Evolutionary conservation across 2,888 invertebrate species (phyloP), one percentile per base, ranked within the genome.

Genomic region (Biston stratarius): DNA sequence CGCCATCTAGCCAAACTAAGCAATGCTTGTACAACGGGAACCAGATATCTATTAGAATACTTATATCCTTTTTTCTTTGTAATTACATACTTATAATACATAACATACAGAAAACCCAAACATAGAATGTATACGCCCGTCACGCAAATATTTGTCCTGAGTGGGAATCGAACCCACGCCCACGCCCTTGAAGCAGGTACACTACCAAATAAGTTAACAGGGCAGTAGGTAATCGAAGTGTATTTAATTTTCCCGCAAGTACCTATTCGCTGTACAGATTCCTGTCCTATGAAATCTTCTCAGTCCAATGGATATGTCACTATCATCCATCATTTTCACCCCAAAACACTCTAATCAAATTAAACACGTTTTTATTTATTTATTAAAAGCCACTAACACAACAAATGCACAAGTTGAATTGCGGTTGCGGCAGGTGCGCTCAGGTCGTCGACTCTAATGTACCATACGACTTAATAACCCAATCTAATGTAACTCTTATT

Each of bases 371-470:
- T 67, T 69, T 67, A 2, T 67, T 68, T 61, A 55, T 57, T 57
- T 62, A 66, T 69, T 64, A 69, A 71, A 71, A 67, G 58, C 53
- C 52, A 58, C 74, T 78, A 76, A 79, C 77, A 79, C 77, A 79
- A 80, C 79, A 77, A 83, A 83, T 79, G 74, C 82, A 80, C 79
- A 68, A 60, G 83, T 83, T 65, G 83, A 78, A 84, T 84, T 86
- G 87, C 80, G 85, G 87, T 85, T 78, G 72, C 74, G 81, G 84
- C 88, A 88, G 88, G 88, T 88, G 88, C 80, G 79, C 76, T 48
- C 82, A 83, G 88, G 88, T 88, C 88, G 86, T 83, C 88, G 88
- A 89, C 89, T 83, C 84, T 83, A 58, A 67, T 69, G 47, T 79
- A 81, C 77, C 80, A 79, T 80, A 76, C 77, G 74, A 69, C 38